A percentile compares a stretch with the other conserved stretches of the same genome.
Conservation (phyloP, 2,113 vertebrate genomes). For the Phalacrocorax carbo region DNA sequence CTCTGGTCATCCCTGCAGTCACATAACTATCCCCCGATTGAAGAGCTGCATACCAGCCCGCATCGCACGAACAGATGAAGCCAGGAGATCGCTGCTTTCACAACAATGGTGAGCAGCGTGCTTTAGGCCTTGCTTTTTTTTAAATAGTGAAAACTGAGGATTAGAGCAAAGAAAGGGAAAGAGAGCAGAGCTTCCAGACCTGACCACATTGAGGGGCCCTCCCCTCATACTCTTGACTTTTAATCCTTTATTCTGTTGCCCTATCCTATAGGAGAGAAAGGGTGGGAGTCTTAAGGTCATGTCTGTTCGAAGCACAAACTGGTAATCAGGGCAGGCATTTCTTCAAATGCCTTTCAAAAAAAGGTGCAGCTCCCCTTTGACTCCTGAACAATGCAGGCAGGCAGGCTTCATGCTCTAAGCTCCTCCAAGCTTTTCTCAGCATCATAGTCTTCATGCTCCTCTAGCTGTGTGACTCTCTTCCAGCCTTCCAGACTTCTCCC, state of each 20-base stretch:
- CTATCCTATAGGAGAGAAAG: neutral
- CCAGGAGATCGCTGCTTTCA: neutral
- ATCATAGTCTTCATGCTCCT: neutral
- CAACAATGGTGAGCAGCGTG: neutral
- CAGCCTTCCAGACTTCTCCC: neutral
- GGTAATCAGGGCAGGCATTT: neutral
- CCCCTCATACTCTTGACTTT: neutral
- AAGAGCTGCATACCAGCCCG: neutral
- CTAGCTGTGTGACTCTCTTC: neutral
- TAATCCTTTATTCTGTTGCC: neutral
- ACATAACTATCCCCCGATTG: neutral
- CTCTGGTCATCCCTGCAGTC: neutral
- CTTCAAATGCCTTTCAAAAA: neutral
- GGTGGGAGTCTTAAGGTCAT: neutral
- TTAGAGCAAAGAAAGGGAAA: neutral
- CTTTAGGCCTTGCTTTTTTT: neutral
- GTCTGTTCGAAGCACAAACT: neutral
- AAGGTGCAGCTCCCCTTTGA: neutral
- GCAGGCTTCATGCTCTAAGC: neutral
- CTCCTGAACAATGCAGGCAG: neutral
- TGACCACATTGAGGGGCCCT: neutral
- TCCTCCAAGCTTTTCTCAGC: neutral
- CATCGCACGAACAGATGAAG: fast-evolving
- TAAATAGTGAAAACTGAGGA: neutral
- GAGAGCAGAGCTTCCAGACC: neutral